Evolutionary conservation across 2,113 vertebrate genomes (phyloP), one percentile per base, ranked within the genome.

Genomic region (Actenoides hombroni): DNA sequence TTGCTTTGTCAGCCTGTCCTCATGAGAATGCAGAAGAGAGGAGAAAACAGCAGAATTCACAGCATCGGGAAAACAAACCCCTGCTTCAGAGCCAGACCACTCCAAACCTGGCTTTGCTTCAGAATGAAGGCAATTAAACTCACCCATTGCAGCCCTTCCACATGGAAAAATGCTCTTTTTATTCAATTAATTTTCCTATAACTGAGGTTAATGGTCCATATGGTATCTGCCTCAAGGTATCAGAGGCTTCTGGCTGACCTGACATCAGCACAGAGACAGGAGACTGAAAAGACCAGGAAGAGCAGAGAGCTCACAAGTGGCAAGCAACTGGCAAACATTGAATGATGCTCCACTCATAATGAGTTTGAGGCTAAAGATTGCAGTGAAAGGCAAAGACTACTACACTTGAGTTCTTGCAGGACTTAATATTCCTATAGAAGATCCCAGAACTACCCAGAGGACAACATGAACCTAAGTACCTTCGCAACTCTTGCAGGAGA

Each of bases 181-280:
- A 96, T 94, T 92, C 33, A 94, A 94, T 94, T 94, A 92, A 37
- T 53, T 93, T 93, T 86, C 70, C 44, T 83, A 25, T 88, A 93
- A 75, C 68, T 86, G 53, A 88, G 69, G 53, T 93, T 96, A 93
- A 93, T 82, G 20, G 0, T 40, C 69, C 56, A 86, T 39, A 33
- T 42, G 56, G 9, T 92, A 84, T 91, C 92, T 95, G 94, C 83
- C 73, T 84, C 35, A 23, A 92, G 61, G 85, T 78, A 78, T 78
- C 54, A 79, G 83, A 82, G 57, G 48, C 57, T 93, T 86, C 86
- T 88, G 65, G 73, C 48, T 82, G 31, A 86, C 65, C 53, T 82
- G 61, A 39, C 35, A 78, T 59, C 56, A 94, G 16, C 59, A 67
- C 26, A 78, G 60, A 86, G 19, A 80, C 46, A 70, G 54, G 11